These are phyloP conservation scores for Formicarius rufipectus DNA, from an alignment of 2,113 vertebrate species.

Conservation along the genomic window DNA sequence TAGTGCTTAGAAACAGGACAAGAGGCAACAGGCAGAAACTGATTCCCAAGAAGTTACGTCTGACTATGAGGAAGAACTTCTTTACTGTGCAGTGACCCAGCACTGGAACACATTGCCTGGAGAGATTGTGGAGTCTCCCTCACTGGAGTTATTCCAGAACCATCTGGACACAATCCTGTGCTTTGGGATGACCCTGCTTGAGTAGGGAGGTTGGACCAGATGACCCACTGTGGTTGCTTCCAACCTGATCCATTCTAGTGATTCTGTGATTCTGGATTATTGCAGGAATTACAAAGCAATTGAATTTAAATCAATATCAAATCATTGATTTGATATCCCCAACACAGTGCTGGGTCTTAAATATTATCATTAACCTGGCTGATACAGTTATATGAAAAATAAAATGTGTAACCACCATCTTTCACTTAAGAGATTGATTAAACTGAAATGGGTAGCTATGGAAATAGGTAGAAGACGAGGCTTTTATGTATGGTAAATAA, in stretches of 20 bases:
- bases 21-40: accelerated
- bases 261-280: background rate
- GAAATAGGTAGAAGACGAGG: background rate
- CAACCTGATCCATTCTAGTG: background rate
- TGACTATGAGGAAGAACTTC: background rate
- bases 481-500: background rate
- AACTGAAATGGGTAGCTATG: background rate
- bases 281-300: background rate
- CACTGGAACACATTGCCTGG: background rate
- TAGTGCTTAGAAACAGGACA: background rate
- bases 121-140: background rate
- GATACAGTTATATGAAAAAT: background rate
- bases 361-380: background rate
- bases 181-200: background rate
- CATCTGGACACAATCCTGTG: background rate
- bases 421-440: background rate
- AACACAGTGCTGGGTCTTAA: background rate
- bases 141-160: background rate
- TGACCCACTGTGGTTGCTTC: background rate
- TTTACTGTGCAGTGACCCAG: accelerated
- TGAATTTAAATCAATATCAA: too few relatives aligned
- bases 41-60: background rate
- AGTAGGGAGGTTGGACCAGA: background rate
- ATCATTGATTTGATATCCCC: background rate
- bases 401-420: background rate